Conservation (phyloP, 1,140 invertebrate species). For the Sesamia nonagrioides region DNA sequence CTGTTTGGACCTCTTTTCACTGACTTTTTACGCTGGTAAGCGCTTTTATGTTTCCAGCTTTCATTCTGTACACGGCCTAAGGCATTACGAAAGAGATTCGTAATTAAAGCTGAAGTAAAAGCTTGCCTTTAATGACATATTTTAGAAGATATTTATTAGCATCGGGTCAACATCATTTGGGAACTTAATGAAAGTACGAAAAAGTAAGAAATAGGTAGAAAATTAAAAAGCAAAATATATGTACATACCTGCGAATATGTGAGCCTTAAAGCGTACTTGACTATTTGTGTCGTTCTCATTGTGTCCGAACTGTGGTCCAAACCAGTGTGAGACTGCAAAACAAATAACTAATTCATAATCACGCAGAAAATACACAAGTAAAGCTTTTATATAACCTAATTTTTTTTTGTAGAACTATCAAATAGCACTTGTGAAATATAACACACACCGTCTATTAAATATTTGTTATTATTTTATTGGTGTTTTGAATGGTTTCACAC, state of each 20-base stretch:
- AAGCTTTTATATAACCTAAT: conserved; percentile 75
- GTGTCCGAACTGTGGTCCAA: conserved; percentile 60
- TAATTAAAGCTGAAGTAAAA: neutral
- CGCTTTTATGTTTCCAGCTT: too few species aligned
- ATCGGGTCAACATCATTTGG: neutral
- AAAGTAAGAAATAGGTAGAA: neutral
- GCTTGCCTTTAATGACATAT: neutral
- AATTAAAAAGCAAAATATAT: neutral
- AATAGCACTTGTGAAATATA: conserved; percentile 10
- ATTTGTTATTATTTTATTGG: neutral
- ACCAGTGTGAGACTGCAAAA: conserved; percentile 72
- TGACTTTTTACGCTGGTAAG: too few species aligned
- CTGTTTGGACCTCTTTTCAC: too few species aligned
- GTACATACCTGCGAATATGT: conserved; percentile 84
- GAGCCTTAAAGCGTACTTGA: conserved; percentile 82
- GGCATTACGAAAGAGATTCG: neutral
- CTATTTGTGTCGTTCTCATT: conserved; percentile 84
- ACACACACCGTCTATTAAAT: conserved; percentile 1
- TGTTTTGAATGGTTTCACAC: neutral
- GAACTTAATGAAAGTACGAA: too few species aligned
- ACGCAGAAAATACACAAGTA: conserved; percentile 58
- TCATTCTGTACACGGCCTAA: too few species aligned
- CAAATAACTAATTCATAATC: conserved; percentile 68
- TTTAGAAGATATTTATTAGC: neutral
- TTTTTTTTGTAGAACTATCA: conserved; percentile 48